Evolutionary conservation across 2,113 vertebrate genomes (phyloP).

Genomic region (Pseudopipra pipra): DNA sequence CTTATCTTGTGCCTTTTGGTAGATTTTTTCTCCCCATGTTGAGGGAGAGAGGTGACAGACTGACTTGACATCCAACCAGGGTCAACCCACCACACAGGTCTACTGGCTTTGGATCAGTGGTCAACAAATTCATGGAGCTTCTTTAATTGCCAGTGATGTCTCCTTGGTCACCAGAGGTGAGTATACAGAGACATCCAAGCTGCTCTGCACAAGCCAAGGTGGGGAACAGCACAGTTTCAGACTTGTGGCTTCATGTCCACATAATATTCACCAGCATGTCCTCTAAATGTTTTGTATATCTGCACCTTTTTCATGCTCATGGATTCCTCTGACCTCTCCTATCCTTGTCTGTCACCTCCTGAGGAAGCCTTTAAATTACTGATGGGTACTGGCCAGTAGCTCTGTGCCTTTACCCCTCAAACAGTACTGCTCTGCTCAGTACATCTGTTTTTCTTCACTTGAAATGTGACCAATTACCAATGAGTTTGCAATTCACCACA

Average conservation of each 20-base stretch:
- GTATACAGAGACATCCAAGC: no score
- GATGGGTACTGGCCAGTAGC: background rate
- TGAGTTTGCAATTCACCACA: background rate
- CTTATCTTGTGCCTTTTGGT: background rate
- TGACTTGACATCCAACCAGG: background rate
- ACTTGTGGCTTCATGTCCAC: background rate
- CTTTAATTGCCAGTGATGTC: background rate
- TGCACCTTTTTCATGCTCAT: rapidly evolving
- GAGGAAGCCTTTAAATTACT: background rate
- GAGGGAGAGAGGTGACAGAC: background rate
- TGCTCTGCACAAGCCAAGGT: background rate
- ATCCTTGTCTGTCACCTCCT: background rate
- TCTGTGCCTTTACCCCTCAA: background rate
- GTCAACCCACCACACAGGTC: background rate
- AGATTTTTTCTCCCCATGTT: background rate
- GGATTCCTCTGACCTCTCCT: background rate
- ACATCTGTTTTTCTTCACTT: background rate
- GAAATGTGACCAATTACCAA: background rate
- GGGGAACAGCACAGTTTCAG: background rate
- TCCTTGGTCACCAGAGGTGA: background rate
- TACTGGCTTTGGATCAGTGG: background rate
- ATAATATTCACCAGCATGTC: background rate
- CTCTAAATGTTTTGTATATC: background rate
- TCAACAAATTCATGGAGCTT: background rate
- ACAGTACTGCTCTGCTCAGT: background rate